Evolutionary conservation across 2,797 vertebrate species (phyloP), one percentile per base, ranked within the genome.

Genomic region (Pseudochaenichthys georgianus): DNA sequence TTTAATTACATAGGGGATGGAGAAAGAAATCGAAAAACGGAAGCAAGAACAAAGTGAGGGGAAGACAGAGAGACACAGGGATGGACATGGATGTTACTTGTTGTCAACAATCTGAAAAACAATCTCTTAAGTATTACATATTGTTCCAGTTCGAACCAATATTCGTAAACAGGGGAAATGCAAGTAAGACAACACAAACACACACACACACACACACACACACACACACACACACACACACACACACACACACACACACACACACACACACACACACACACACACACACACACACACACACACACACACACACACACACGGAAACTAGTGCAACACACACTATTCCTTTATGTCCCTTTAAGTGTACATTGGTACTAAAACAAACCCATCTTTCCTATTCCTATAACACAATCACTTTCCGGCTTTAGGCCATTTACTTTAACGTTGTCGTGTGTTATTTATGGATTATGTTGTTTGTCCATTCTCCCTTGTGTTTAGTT

Each of bases 51-150:
- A 57, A 67, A 70, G 46, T 31, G 51, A 57, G 41, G 3, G 58
- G 41, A 23, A 65, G 34, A 75, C 3, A n/a, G 54, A 55, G 43
- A 75, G 73, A 66, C 19, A 10, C 31, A 73, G n/a, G 12, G 42
- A 73, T 19, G 53, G 58, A 81, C 82, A 84, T 72, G 55, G 75
- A 78, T 78, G 84, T 77, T 68, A 73, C 52, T 73, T 73, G 63
- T 63, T 58, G 68, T 69, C 16, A 41, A 77, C 58, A 65, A 74
- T 73, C 51, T 19, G 54, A 73, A 66, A 76, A 81, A 77, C 50
- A 57, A 53, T 78, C 42, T 61, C 47, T 38, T 55, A 78, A 60
- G 52, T 70, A 53, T 28, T 57, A 41, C 60, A 28, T 59, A 73
- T 59, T 51, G 68, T 71, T 74, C 13, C 47, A 63, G 62, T 76